Conservation (phyloP, 1,140 invertebrate genomes). For the Mesaphorura yosii region DNA sequence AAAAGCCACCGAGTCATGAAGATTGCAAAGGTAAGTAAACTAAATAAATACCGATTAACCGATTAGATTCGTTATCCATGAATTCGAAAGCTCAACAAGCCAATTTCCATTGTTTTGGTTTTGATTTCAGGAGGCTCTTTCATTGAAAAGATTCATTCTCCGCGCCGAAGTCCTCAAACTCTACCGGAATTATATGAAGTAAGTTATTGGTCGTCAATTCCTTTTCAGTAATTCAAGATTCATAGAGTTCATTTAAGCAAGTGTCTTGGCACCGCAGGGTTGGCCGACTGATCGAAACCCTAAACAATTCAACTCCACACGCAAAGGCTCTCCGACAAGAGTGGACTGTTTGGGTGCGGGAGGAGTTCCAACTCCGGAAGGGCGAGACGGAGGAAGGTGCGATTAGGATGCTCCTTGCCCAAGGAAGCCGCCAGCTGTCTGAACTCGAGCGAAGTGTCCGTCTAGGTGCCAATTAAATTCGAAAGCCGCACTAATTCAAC, state of each 20-base stretch:
- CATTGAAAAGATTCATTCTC: slow-evolving; percentile 6
- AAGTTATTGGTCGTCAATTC: background rate
- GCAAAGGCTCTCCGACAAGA: background rate
- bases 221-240: background rate
- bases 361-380: background rate
- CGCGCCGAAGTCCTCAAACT: slow-evolving; percentile 2
- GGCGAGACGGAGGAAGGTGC: background rate
- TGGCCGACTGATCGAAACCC: slow-evolving; percentile 1
- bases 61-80: too few relatives aligned
- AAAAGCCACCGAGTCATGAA: too few relatives aligned
- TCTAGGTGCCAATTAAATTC: background rate
- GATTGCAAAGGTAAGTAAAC: too few relatives aligned
- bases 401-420: background rate
- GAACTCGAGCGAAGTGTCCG: slow-evolving; percentile 4
- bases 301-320: background rate
- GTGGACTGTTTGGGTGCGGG: slow-evolving; percentile 2
- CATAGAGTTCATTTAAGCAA: background rate
- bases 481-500: background rate
- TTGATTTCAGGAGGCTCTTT: slow-evolving; percentile 1
- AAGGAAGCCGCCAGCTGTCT: background rate
- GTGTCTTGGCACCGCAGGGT: background rate
- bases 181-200: slow-evolving; percentile 6
- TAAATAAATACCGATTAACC: too few relatives aligned
- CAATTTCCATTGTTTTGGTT: background rate
- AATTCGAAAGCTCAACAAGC: background rate